Base-by-base conservation (phyloP, 2,797 vertebrate species). In the Sphenopsis melanotis region DNA sequence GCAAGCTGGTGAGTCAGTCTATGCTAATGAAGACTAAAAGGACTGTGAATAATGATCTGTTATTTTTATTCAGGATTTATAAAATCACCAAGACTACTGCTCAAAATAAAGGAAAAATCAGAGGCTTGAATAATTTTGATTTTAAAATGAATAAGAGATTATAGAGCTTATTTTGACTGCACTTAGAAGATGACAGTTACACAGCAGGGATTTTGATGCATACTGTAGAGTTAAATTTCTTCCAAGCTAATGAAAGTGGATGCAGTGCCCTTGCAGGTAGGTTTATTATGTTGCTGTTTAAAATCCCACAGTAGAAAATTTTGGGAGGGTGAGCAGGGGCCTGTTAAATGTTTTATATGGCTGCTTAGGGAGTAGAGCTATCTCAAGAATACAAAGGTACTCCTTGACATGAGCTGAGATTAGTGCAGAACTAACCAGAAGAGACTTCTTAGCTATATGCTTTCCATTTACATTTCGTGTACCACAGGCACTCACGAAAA, bases 171-270 rank as follows among this genome's bases (percentile, higher is more conserved):
- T 89, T 95, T 79, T 80, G 60, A 47, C 57, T 12, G 5, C 32
- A 18, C 29, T 87, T 83, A 87, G 47, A 87, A 85, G 37, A 78
- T 41, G 34, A 5, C 32, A 71, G 21, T 72, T 92, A 86, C 92
- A 91, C 83, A 93, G 82, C 46, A 83, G 82, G 87, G 61, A 89
- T 83, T 91, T 79, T 78, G 42, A 83, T 87, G 63, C 26, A 83
- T 92, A 93, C 46, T 20, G 3, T 52, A 36, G 37, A 79, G 65
- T 60, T 91, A 91, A 87, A 81, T 75, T 89, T 81, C 66, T 76
- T 65, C 26, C 68, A 85, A 42, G 60, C 20, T 94, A 92, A 87
- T 92, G 49, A 87, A 77, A 92, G 87, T 53, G 27, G 27, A 80
- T 80, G 39, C 27, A 61, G 39, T 68, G 57, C 68, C 61, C 53